A percentile compares a stretch with the other conserved stretches of the same genome.
Evolutionary conservation across 1,140 invertebrate genomes (phyloP).

Genomic region (Cydia strobilella): DNA sequence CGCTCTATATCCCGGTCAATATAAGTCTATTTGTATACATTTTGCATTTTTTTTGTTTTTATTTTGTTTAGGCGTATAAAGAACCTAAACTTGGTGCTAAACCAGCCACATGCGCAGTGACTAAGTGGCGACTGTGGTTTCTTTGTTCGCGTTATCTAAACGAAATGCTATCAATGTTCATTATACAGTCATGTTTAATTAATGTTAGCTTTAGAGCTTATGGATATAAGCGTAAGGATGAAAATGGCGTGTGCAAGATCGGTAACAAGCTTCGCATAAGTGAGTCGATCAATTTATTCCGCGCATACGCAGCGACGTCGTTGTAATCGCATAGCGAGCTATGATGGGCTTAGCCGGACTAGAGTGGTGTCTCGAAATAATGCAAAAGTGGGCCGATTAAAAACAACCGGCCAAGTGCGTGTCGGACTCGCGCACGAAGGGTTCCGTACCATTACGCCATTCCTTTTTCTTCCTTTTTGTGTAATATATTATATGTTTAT

Average conservation of each 20-base stretch:
- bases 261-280: not conserved
- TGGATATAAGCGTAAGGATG: not conserved
- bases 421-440: too few relatives aligned
- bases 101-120: not conserved
- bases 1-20: too few relatives aligned
- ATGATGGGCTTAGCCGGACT: not conserved
- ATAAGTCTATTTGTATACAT: too few relatives aligned
- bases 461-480: too few relatives aligned
- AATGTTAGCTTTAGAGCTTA: not conserved
- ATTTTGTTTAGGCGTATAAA: not conserved
- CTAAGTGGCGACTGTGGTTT: constrained; percentile 14
- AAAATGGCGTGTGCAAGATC: not conserved
- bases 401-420: too few relatives aligned
- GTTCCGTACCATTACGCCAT: too few relatives aligned
- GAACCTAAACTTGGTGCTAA: not conserved
- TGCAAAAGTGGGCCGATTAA: too few relatives aligned
- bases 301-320: not conserved
- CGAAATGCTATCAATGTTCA: constrained; percentile 10
- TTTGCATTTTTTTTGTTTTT: too few relatives aligned
- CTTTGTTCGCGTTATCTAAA: constrained; percentile 18
- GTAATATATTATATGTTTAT: too few relatives aligned
- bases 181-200: constrained; percentile 6
- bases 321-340: not conserved
- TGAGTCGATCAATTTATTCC: constrained; percentile 18
- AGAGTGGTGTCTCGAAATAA: too few relatives aligned